Base-by-base conservation (phyloP, 2,888 invertebrate species). In the Aelia acuminata region DNA sequence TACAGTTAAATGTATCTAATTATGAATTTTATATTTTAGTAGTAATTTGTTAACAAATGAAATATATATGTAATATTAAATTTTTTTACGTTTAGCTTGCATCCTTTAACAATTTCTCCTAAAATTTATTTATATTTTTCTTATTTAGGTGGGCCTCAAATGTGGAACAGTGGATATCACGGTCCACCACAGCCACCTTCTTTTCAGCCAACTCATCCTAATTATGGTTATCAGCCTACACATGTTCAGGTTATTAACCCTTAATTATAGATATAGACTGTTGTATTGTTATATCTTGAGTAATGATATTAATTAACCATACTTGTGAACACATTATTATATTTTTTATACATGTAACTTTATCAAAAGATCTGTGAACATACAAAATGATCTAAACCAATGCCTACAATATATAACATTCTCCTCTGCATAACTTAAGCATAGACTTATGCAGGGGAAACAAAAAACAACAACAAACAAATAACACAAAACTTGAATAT, bases 141-240 rank as follows among this genome's bases (percentile, higher is more conserved):
- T 63, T 26, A 49, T 87, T n/a, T 48, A 87, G 87, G 87, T 31
- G 87, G 87, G 13, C 80, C 87, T 39, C 87, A 75, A 35, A 87
- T 87, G 84, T 87, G 87, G 87, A 87, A 87, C 48, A 50, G 87
- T 87, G 87, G 87, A n/a, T 87, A 49, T 15, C 87, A 87, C 8
- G 87, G 87, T 35, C 87, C 87, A 75, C 87, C 75, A 31, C 87
- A 87, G 50, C 87, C 87, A n/a, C 84, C 39, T 49, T 50, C 86
- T 47, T 50, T 50, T 57, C 87, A 87, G 48, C 84, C 87, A 35
- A 22, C 80, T 39, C 87, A 84, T 50, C 87, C 87, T 49, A 49
- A 47, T 31, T 84, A 49, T 87, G 87, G 87, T 39, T 87, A 50
- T 50, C 87, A 87, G 50, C 87, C 87, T 84, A 22, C 87, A 80